Evolutionary conservation across 2,797 vertebrate species (phyloP).

Genomic region (Pteropus rufus): DNA sequence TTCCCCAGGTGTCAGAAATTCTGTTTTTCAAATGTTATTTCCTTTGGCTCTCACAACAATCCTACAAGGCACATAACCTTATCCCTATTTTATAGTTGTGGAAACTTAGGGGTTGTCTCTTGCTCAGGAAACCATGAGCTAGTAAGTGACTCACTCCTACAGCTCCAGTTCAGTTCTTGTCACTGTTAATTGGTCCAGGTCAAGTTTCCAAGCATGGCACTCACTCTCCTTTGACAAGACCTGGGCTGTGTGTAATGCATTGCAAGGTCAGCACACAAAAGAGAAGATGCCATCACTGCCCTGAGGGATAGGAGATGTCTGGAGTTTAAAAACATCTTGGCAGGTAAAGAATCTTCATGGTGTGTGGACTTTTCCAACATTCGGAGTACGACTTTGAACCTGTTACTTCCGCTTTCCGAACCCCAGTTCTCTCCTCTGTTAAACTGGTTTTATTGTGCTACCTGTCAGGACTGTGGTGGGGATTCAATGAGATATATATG

Average conservation of each 20-base stretch:
- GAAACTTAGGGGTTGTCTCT: neutral
- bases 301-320: neutral
- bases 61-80: neutral
- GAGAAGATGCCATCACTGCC: neutral
- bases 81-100: neutral
- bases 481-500: neutral
- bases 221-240: neutral
- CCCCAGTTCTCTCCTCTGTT: neutral
- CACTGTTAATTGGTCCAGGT: neutral
- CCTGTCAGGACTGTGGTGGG: neutral
- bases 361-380: neutral
- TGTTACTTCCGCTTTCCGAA: neutral
- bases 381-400: neutral
- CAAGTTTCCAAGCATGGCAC: neutral
- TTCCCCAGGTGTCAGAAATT: neutral
- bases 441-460: neutral
- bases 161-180: neutral
- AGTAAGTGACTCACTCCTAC: neutral
- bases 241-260: neutral
- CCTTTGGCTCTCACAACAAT: neutral
- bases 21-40: neutral
- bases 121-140: neutral
- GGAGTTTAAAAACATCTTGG: neutral
- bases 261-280: neutral
- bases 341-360: neutral